Evolutionary conservation across 2,113 vertebrate genomes (phyloP), one percentile per base, ranked within the genome.

Genomic region (Callipepla squamata): DNA sequence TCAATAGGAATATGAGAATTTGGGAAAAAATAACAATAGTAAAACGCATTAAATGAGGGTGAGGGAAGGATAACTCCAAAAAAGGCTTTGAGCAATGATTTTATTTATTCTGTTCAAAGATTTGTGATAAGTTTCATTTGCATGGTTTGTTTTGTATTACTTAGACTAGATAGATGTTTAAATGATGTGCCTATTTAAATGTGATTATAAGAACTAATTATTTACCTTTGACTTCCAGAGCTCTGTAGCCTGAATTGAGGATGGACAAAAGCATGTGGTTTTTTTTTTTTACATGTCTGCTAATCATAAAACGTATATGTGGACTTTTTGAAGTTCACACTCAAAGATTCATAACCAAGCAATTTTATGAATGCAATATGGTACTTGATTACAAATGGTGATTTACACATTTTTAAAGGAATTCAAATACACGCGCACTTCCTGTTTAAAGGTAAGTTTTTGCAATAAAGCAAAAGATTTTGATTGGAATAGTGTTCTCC

Each of bases 1-100:
- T 8, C 72, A 82, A 80, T 82, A 63, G 13, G 21, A 90, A 42
- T 82, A 44, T 57, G n/a, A 93, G 80, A 93, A 77, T 85, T 48
- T n/a, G 4, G 19, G 13, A 19, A 80, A 91, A 80, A 23, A 23
- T 76, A 53, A 48, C n/a, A 73, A 68, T 19, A 73, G 28, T 26
- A 83, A 90, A 65, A 7, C 10, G 10, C 15, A 76, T 91, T 82
- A 87, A 89, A 66, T 44, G 55, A 13, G 15, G 25, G 8, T 62
- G 59, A 23, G 10, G 2, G 0, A 21, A 34, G 11, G 20, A 12
- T 40, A 62, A n/a, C 5, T 0, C 12, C 13, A 82, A 11, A 57
- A 38, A 62, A 57, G 4, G 8, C 13, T 85, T 77, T 85, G 25
- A 87, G 23, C 13, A 1, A 3, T 34, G 4, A 20, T 40, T 84